Evolutionary conservation across 2,888 invertebrate genomes (phyloP).

Genomic region (Xestia sexstrigata): DNA sequence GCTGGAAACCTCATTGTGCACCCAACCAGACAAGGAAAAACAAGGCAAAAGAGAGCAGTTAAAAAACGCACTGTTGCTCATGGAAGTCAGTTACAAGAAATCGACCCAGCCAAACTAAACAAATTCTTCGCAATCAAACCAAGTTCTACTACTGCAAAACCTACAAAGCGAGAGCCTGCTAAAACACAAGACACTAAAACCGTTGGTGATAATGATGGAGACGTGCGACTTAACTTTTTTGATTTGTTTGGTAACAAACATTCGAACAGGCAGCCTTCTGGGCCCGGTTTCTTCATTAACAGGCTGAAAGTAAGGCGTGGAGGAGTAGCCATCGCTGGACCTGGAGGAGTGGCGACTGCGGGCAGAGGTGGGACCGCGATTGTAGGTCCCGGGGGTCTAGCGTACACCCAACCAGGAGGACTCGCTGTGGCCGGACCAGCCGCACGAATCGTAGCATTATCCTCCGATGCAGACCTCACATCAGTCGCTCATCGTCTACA

Average conservation of each 20-base stretch:
- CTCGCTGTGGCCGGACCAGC: constrained; percentile 94
- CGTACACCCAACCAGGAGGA: constrained; percentile 94
- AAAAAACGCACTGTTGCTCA: constrained; percentile 80
- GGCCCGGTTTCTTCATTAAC: constrained; percentile 93
- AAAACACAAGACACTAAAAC: constrained; percentile 74
- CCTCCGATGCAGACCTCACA: constrained; percentile 91
- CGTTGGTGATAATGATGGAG: constrained; percentile 70
- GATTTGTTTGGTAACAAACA: constrained; percentile 77
- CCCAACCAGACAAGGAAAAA: constrained; percentile 55
- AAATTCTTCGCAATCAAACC: constrained; percentile 75
- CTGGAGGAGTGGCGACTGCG: constrained; percentile 95
- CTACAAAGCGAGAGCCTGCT: constrained; percentile 70
- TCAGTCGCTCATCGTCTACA: constrained; percentile 87
- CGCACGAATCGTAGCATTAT: constrained; percentile 93
- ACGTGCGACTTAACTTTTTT: constrained; percentile 78
- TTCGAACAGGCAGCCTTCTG: constrained; percentile 80
- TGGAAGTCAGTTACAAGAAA: constrained; percentile 70
- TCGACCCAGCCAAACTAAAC: constrained; percentile 73
- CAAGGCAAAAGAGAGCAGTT: constrained; percentile 78
- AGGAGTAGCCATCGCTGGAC: constrained; percentile 95
- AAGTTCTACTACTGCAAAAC: constrained; percentile 72
- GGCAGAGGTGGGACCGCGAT: constrained; percentile 95
- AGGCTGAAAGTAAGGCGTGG: constrained; percentile 93
- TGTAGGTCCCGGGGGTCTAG: constrained; percentile 94
- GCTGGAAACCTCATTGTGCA: constrained; percentile 42